Conservation (phyloP, 2,113 vertebrate genomes). For the human region DNA sequence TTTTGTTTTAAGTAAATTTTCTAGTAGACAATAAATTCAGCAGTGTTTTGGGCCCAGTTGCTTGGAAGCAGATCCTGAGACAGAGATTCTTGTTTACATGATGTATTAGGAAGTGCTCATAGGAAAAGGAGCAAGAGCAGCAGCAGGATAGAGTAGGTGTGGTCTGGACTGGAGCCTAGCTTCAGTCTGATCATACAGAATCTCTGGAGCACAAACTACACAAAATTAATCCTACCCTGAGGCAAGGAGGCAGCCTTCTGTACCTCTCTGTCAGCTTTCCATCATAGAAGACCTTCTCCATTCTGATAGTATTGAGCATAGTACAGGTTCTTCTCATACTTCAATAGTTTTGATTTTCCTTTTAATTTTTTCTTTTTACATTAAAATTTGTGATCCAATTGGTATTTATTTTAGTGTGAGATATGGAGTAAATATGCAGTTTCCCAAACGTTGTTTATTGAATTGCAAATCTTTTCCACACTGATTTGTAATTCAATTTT, state of each 20-base stretch:
- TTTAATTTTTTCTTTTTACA: not conserved
- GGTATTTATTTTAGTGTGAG: not conserved
- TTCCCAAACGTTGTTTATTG: not conserved
- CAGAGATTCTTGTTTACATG: not conserved
- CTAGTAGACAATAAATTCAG: not conserved
- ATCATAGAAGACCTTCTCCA: not conserved
- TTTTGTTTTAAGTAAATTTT: slow-evolving; percentile 30
- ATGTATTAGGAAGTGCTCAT: not conserved
- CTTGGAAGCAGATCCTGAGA: not conserved
- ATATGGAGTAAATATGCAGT: not conserved
- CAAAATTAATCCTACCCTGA: no score
- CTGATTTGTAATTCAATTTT: not conserved
- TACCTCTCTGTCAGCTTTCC: not conserved
- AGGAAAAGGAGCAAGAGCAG: not conserved
- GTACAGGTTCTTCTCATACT: not conserved
- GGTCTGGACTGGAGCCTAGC: not conserved
- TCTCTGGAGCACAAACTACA: not conserved
- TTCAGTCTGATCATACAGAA: not conserved
- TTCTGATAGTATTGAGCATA: not conserved
- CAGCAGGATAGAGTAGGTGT: not conserved
- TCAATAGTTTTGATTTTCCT: not conserved
- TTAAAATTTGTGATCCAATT: not conserved
- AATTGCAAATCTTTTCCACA: not conserved
- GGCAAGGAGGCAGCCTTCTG: not conserved
- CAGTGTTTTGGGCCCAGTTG: not conserved